Base-by-base conservation (phyloP, 1,140 invertebrate genomes). In the Thaumetopoea pityocampa region DNA sequence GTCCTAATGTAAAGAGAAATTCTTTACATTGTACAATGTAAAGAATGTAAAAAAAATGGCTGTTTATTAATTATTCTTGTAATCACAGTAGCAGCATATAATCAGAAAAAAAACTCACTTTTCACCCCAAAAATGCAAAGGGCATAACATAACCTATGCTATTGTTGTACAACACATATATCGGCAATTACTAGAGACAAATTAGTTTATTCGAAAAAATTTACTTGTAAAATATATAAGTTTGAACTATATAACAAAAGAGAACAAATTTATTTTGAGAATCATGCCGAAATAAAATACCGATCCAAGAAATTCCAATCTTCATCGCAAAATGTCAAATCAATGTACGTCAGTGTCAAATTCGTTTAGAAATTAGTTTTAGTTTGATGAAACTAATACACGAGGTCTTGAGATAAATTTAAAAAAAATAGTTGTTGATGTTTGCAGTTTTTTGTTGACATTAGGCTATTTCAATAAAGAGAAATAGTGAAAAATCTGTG, bases 91-190 rank as follows among this genome's bases (percentile, higher is more conserved):
- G 10, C 7, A 29, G 16, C 9, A 33, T 8, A 33, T 28, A 30
- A 43, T n/a, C n/a, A 46, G 24, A 24, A 38, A 42, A 44, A 27
- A 40, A 29, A 70, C 67, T 76, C 55, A 76, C 67, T 61, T 62
- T 59, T 64, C 48, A 61, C 56, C 50, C 44, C 41, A 35, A 56
- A 67, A 66, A 57, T 40, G 45, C 43, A 66, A 50, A 55, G 59
- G 52, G 36, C 67, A 59, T 51, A 67, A 67, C 69, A 70, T 80
- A 80, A 80, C 76, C 74, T 79, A 63, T 29, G 42, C 41, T 48
- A 53, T 58, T 56, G 61, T 51, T 52, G 28, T 56, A 52, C 29
- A 32, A 54, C 24, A 32, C 19, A 48, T 37, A 53, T 41, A 26
- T 35, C 41, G 9, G 37, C 26, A 26, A 5, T 19, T 23, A 41